Percentiles rank a stretch among this genome's conserved stretches.
Conservation (phyloP, 1,140 invertebrate genomes). For the Meloidogyne chitwoodi region DNA sequence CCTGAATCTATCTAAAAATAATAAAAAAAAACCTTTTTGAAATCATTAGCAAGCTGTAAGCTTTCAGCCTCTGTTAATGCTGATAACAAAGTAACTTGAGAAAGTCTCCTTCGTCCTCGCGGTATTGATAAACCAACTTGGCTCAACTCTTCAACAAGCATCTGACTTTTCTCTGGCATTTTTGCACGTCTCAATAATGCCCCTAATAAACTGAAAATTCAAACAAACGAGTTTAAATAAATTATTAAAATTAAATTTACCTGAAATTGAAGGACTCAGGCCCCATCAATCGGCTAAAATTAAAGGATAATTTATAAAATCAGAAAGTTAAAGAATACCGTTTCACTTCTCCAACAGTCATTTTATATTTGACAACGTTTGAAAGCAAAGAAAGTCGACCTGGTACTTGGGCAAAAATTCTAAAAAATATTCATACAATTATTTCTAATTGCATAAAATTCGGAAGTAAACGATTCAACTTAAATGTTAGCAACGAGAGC, state of each 20-base stretch:
- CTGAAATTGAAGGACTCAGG: constrained; percentile 48
- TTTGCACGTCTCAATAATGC: constrained; percentile 43
- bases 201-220: constrained; percentile 30
- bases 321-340: constrained; percentile 31
- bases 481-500: constrained; percentile 14
- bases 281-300: constrained; percentile 37
- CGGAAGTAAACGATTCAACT: neutral
- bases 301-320: too few species aligned
- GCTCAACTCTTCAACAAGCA: constrained; percentile 35
- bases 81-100: constrained; percentile 45
- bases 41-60: constrained; percentile 41
- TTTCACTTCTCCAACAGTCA: constrained; percentile 52
- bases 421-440: constrained; percentile 4
- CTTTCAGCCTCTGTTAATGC: constrained; percentile 46
- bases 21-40: constrained; percentile 18
- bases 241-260: neutral
- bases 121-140: constrained; percentile 47
- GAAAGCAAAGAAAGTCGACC: constrained; percentile 47
- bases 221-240: neutral
- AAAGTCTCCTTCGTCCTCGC: constrained; percentile 38
- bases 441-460: neutral
- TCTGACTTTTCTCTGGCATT: constrained; percentile 49
- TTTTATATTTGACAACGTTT: constrained; percentile 52
- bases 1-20: too few species aligned
- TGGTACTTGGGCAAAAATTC: constrained; percentile 44